These are phyloP conservation scores for Acronicta psi DNA, from an alignment of 2,888 invertebrate species.

Conservation along the genomic window DNA sequence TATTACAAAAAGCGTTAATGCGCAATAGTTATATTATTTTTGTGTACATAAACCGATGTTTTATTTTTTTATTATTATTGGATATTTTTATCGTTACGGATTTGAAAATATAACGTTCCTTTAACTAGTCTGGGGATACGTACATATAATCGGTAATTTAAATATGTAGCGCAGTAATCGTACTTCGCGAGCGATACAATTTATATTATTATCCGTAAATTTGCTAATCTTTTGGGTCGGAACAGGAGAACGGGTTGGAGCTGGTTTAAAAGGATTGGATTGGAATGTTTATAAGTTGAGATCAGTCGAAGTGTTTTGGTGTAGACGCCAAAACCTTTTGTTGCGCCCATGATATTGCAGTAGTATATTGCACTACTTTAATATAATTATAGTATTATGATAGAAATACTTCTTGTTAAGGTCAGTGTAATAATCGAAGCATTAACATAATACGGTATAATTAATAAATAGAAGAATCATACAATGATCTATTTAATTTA, in stretches of 20 bases:
- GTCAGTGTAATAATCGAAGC: slow-evolving; percentile 13
- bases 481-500: background rate
- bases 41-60: slow-evolving; percentile 53
- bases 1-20: slow-evolving; percentile 52
- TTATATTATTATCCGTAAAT: slow-evolving; percentile 20
- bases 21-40: slow-evolving; percentile 63
- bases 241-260: background rate
- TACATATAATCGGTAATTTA: slow-evolving; percentile 53
- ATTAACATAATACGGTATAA: background rate
- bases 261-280: background rate
- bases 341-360: slow-evolving; percentile 13
- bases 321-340: background rate
- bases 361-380: background rate
- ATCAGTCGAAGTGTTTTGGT: too few relatives aligned
- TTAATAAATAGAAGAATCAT: background rate
- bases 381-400: background rate
- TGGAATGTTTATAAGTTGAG: too few relatives aligned
- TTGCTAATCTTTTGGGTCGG: slow-evolving; percentile 9
- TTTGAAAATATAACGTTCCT: slow-evolving; percentile 66
- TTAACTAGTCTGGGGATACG: slow-evolving; percentile 71
- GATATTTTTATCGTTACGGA: slow-evolving; percentile 43
- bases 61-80: slow-evolving; percentile 55
- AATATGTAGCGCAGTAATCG: slow-evolving; percentile 39
- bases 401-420: slow-evolving; percentile 14
- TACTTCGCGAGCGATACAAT: slow-evolving; percentile 38